phyloP scores from a whole-genome alignment of 2,113 vertebrate genomes.

The Lepisosteus oculatus region DNA sequence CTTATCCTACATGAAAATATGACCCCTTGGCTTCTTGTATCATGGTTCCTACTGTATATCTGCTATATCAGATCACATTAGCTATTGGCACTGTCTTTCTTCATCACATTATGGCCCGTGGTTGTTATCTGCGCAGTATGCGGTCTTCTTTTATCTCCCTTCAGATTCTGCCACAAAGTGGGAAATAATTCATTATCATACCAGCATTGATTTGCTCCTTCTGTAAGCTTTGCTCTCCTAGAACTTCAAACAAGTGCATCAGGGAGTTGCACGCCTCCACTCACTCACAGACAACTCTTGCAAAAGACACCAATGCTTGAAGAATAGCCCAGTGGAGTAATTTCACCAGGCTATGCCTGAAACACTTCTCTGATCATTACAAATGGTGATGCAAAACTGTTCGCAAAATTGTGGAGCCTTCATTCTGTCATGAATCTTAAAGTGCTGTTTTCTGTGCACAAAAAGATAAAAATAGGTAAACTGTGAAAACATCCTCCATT shows the following conservation, averaged over 20 bases:
- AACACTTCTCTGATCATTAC: neutral
- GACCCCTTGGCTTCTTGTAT: constrained; percentile 34
- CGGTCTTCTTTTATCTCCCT: constrained; percentile 69
- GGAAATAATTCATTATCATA: constrained; percentile 73
- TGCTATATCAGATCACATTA: constrained; percentile 31
- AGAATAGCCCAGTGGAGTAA: neutral
- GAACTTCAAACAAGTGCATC: constrained; percentile 45
- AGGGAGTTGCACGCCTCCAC: neutral
- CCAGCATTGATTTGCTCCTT: constrained; percentile 59
- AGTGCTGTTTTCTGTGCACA: no score
- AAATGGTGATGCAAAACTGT: neutral
- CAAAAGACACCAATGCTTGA: neutral
- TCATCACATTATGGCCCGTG: constrained; percentile 32
- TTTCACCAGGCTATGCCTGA: neutral
- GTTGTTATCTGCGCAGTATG: constrained; percentile 53
- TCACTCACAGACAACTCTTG: neutral
- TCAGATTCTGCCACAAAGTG: constrained; percentile 52
- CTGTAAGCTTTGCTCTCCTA: constrained; percentile 33
- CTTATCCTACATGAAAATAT: constrained; percentile 42
- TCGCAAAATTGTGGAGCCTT: neutral
- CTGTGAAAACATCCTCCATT: no score
- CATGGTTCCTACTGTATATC: constrained; percentile 39
- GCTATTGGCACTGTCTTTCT: constrained; percentile 27
- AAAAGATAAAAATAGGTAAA: no score
- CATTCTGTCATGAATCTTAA: neutral